Percentiles rank a stretch among this genome's conserved stretches.
Conservation (phyloP, 2,113 vertebrate species). For the Gallinago jamesoni region DNA sequence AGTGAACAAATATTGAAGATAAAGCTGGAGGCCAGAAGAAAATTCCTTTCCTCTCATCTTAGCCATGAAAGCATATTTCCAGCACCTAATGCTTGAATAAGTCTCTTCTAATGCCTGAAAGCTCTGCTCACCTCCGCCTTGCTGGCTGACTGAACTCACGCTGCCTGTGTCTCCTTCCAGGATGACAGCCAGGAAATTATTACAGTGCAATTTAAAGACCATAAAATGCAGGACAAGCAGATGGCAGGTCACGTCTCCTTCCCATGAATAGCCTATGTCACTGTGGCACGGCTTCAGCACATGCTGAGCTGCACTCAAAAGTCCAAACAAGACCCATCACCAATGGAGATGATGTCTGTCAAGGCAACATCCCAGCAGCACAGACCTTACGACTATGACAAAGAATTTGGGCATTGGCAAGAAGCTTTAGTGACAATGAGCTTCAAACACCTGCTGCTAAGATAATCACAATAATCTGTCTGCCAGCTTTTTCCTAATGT, state of each 20-base stretch:
- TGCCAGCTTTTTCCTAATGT: slow-evolving; percentile 61
- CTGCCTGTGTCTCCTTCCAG: slow-evolving; percentile 38
- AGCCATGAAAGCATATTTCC: neutral
- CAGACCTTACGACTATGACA: slow-evolving; percentile 14
- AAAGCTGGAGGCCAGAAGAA: neutral
- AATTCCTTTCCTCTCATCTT: neutral
- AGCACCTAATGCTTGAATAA: slow-evolving; percentile 15
- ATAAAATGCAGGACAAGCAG: slow-evolving; percentile 48
- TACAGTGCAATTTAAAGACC: slow-evolving; percentile 35
- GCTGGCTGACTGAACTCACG: neutral
- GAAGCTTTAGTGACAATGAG: slow-evolving; percentile 42
- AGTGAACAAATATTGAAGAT: neutral
- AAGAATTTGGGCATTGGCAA: slow-evolving; percentile 42
- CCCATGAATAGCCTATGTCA: neutral
- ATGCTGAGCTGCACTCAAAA: neutral
- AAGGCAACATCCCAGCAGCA: neutral
- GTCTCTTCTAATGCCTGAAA: slow-evolving; percentile 34
- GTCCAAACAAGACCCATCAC: neutral
- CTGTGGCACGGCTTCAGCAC: neutral
- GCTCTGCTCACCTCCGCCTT: slow-evolving; percentile 1
- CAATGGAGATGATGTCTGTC: neutral
- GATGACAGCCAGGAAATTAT: slow-evolving; percentile 65
- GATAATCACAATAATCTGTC: slow-evolving; percentile 66
- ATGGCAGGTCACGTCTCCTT: slow-evolving; percentile 55
- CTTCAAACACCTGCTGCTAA: slow-evolving; percentile 65